These are phyloP conservation scores for Peromyscus melanophrys DNA, from an alignment of 2,797 vertebrate species.

Conservation along the genomic window DNA sequence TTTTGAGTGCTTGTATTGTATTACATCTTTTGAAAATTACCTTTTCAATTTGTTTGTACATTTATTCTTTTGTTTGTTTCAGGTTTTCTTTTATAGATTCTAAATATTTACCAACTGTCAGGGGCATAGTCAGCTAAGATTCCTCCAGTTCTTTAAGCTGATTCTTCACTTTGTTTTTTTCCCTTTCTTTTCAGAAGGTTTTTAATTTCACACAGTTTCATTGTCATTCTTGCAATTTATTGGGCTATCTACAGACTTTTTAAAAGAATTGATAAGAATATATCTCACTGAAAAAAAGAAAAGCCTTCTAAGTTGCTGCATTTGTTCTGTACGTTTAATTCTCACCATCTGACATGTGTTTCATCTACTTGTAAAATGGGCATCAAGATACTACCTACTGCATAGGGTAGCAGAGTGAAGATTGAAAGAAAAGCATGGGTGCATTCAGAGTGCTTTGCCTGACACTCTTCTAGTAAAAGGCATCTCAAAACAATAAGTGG, in stretches of 20 bases:
- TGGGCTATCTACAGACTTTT: not conserved
- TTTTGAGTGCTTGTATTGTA: not conserved
- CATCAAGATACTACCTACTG: not conserved
- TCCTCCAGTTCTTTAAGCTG: not conserved
- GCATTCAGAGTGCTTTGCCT: not conserved
- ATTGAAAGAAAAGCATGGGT: not conserved
- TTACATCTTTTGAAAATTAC: not conserved
- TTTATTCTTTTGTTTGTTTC: not conserved
- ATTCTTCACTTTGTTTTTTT: no score
- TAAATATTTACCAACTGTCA: not conserved
- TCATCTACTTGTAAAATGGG: not conserved
- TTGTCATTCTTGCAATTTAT: not conserved
- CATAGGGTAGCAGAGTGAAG: not conserved
- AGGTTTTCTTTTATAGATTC: rapidly evolving
- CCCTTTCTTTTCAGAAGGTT: not conserved
- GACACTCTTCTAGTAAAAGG: not conserved
- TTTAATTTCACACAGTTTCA: not conserved
- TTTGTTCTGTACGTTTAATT: not conserved
- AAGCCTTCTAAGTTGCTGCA: not conserved
- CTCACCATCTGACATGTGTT: not conserved
- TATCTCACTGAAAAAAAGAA: not conserved
- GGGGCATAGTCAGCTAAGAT: not conserved
- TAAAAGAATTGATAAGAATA: not conserved
- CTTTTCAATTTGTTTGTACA: not conserved
- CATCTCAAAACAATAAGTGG: not conserved